Conservation (phyloP, 37 sponge, comb jelly and placozoan species). For the Cladorhizidae sp. region DNA sequence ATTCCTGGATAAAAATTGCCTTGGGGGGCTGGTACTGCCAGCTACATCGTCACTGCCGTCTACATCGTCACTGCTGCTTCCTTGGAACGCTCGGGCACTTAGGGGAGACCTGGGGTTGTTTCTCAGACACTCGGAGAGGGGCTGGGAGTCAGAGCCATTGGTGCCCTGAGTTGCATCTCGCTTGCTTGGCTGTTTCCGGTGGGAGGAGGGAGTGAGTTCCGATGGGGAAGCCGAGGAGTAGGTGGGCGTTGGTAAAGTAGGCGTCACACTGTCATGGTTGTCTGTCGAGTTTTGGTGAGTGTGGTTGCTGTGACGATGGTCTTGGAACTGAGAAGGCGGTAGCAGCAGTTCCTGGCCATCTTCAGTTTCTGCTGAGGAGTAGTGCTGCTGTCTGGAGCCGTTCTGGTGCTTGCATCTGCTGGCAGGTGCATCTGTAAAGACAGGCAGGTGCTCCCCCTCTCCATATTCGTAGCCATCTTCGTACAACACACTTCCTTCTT, state of each 20-base stretch:
- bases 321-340: background rate
- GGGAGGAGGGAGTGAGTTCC: background rate
- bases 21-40: background rate
- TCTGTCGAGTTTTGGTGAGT: background rate
- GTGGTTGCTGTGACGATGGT: background rate
- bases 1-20: too few relatives aligned
- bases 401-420: background rate
- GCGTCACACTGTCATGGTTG: conserved; percentile 24
- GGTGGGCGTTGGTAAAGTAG: conserved; percentile 27
- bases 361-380: conserved; percentile 3
- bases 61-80: background rate
- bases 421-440: conserved; percentile 11
- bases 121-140: background rate
- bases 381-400: background rate
- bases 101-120: conserved; percentile 12
- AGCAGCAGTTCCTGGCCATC: background rate
- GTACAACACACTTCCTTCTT: background rate
- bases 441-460: background rate
- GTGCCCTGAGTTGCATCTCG: background rate
- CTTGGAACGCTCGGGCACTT: conserved; percentile 22
- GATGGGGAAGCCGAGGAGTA: conserved; percentile 1
- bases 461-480: background rate
- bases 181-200: background rate
- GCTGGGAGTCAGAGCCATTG: background rate
- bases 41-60: background rate